Percentiles rank a stretch among this genome's conserved stretches.
Conservation (phyloP, 2,113 vertebrate genomes). For the Phodopus roborovskii region DNA sequence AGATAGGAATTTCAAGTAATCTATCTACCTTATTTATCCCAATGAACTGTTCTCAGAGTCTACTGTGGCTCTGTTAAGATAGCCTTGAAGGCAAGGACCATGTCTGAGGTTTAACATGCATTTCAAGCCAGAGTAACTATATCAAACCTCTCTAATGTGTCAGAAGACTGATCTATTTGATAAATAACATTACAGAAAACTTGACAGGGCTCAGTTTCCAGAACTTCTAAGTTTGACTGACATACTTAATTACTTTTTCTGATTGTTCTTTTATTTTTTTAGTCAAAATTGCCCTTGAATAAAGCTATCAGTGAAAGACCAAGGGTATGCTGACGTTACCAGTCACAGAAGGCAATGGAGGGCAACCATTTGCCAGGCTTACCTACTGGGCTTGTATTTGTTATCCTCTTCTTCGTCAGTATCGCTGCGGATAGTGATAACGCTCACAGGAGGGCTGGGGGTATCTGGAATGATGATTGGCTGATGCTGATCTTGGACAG, state of each 20-base stretch:
- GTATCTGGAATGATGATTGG: constrained; percentile 98
- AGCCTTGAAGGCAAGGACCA: neutral
- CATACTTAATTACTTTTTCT: neutral
- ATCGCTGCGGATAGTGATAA: constrained; percentile 99
- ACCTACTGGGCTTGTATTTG: constrained; percentile 94
- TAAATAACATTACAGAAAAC: neutral
- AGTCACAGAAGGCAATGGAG: neutral
- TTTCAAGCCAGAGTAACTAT: neutral
- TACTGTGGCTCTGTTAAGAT: neutral
- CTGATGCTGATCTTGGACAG: constrained; percentile 91
- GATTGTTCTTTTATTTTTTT: neutral
- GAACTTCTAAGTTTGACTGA: neutral
- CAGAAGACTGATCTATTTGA: neutral
- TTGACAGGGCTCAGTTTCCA: neutral
- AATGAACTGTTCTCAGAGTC: neutral
- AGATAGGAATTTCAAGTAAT: constrained; percentile 13
- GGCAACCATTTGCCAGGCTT: constrained; percentile 83
- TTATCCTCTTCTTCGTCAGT: constrained; percentile 97
- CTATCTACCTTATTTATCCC: neutral
- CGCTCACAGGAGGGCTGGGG: constrained; percentile 96
- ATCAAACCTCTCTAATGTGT: neutral
- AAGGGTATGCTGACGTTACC: neutral
- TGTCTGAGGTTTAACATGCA: neutral
- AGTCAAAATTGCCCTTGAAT: neutral
- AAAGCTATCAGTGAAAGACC: neutral